Evolutionary conservation across 2,113 vertebrate genomes (phyloP), one percentile per base, ranked within the genome.

Genomic region (Notarius lentiginosus): DNA sequence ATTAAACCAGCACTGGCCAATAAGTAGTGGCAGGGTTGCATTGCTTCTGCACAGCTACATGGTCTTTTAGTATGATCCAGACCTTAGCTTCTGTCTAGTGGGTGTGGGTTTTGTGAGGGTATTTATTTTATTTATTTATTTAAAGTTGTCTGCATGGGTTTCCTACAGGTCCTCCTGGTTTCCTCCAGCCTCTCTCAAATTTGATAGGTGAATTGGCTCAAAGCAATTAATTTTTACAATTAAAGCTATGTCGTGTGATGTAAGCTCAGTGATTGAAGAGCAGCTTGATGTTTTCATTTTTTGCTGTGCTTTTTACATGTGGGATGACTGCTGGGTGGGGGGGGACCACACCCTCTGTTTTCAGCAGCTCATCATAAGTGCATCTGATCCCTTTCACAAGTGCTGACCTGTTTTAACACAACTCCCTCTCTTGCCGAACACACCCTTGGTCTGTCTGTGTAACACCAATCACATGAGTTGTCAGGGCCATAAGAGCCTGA

Each of bases 351-450:
- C 86, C 86, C 81, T 83, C 49, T 56, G 20, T 66, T 24, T n/a
- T 76, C 70, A 83, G 49, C 70, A 77, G 11, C 58, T 87, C 53
- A 51, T 75, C 68, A 83, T 1, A 10, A 77, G 53, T 17, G 61
- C 27, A 58, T 88, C 49, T 66, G 61, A 88, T 84, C 5, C 30
- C 61, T 66, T 41, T 2, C 63, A 86, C 87, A 88, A 70, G 89
- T 47, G n/a, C 15, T 5, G 34, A 82, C 89, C 70, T 84, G 87
- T 70, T 70, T 86, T 53, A 55, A 65, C 49, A 60, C 15, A 27
- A 51, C 68, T 24, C 5, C 3, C 61, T 17, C n/a, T 18, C 30
- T 11, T 14, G 81, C 5, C 24, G 20, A 20, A 11, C 30, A 58
- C 70, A 24, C 72, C 10, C 12, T 8, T 14, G 53, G 15, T 51